Conservation (phyloP, 2,797 vertebrate species). For the Pangasius djambal region DNA sequence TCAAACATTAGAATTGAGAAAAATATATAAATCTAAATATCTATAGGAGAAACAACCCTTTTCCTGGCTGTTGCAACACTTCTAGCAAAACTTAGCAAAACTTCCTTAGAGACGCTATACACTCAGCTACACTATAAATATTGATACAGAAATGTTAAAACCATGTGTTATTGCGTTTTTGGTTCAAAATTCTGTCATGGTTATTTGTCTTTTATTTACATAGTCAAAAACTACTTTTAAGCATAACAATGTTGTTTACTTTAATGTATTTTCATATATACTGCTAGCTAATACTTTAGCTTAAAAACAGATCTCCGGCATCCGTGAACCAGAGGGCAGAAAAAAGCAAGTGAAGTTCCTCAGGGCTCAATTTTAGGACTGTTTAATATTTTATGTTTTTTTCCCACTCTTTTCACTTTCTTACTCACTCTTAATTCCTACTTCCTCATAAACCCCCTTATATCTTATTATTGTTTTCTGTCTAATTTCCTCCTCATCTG, state of each 20-base stretch:
- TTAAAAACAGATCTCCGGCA: not conserved
- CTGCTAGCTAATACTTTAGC: no score
- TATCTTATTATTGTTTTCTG: not conserved
- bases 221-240: not conserved
- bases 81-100: no score
- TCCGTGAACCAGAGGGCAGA: not conserved
- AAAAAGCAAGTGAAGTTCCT: not conserved
- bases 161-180: not conserved
- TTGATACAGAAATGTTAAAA: not conserved
- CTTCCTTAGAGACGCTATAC: not conserved
- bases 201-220: not conserved
- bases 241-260: not conserved
- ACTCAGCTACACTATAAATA: not conserved
- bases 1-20: not conserved
- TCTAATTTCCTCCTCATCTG: not conserved
- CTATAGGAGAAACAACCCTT: not conserved
- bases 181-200: no score
- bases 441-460: not conserved
- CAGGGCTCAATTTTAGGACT: constrained; percentile 8
- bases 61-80: not conserved
- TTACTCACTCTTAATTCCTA: not conserved
- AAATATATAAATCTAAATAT: not conserved
- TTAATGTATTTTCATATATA: not conserved
- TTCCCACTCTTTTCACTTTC: constrained; percentile 28
- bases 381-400: constrained; percentile 2